A percentile compares a stretch with the other conserved stretches of the same genome.
These are phyloP conservation scores for Papilio machaon DNA, from an alignment of 1,140 invertebrate species.

Conservation along the genomic window DNA sequence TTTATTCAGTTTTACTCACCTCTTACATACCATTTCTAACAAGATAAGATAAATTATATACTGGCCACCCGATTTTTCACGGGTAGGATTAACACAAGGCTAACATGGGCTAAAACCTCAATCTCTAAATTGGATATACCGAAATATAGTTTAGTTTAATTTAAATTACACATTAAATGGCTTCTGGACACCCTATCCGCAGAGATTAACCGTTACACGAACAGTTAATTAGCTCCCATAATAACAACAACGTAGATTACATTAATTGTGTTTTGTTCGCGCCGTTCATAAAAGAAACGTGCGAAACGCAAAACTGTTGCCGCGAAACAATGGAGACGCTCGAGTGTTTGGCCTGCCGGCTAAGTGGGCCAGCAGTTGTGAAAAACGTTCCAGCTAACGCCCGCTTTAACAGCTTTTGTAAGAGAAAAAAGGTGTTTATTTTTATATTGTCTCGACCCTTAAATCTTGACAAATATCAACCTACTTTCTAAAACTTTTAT, in stretches of 20 bases:
- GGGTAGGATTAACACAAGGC: neutral
- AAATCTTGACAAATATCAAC: slow-evolving; percentile 11
- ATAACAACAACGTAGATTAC: slow-evolving; percentile 40
- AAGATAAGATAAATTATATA: neutral
- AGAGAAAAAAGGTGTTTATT: slow-evolving; percentile 21
- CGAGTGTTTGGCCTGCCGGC: slow-evolving; percentile 31
- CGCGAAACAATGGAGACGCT: slow-evolving; percentile 39
- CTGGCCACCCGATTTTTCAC: neutral
- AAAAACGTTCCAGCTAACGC: slow-evolving; percentile 28
- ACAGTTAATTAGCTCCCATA: slow-evolving; percentile 42
- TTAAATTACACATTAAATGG: neutral
- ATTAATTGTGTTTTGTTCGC: slow-evolving; percentile 42
- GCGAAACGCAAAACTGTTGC: slow-evolving; percentile 31
- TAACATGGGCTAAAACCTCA: too few relatives aligned
- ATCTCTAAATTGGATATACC: too few relatives aligned
- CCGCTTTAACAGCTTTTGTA: slow-evolving; percentile 19
- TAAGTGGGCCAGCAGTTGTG: slow-evolving; percentile 27
- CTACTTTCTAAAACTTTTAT: slow-evolving; percentile 22
- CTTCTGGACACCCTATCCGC: neutral
- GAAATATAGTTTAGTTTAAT: too few relatives aligned
- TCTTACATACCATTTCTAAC: neutral
- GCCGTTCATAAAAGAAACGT: slow-evolving; percentile 14
- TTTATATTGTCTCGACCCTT: slow-evolving; percentile 24
- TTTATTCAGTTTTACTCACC: slow-evolving; percentile 10
- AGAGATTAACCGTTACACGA: slow-evolving; percentile 35